A percentile compares a stretch with the other conserved stretches of the same genome.
These are phyloP conservation scores for Monopis laevigella DNA, from an alignment of 2,888 invertebrate genomes.

Conservation along the genomic window DNA sequence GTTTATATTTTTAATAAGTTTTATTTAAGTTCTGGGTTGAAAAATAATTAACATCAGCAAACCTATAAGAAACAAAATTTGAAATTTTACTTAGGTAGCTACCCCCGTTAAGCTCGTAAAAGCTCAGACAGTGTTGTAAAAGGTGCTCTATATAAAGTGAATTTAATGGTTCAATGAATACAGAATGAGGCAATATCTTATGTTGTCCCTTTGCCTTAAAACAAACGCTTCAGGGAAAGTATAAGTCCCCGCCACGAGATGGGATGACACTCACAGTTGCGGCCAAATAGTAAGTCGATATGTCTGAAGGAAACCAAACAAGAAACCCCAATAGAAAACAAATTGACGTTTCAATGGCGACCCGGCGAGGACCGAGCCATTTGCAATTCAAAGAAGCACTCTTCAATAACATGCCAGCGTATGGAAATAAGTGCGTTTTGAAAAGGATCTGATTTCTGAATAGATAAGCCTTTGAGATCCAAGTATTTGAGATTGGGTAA, in stretches of 20 bases:
- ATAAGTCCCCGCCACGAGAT: too few species aligned
- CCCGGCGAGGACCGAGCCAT: slow-evolving; percentile 45
- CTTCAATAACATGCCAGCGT: slow-evolving; percentile 54
- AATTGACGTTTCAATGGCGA: slow-evolving; percentile 62
- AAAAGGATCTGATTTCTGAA: slow-evolving; percentile 54
- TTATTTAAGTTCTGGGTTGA: too few species aligned
- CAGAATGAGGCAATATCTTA: slow-evolving; percentile 7
- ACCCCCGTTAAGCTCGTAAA: too few species aligned
- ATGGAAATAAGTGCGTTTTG: slow-evolving; percentile 55
- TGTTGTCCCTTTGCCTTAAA: background rate
- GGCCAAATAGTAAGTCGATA: slow-evolving; percentile 30
- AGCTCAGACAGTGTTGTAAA: too few species aligned
- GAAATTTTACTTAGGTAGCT: too few species aligned
- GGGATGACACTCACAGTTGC: background rate
- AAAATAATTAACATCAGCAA: too few species aligned
- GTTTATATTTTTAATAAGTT: too few species aligned
- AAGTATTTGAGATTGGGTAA: background rate
- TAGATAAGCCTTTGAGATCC: slow-evolving; percentile 23
- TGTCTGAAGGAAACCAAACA: slow-evolving; percentile 26
- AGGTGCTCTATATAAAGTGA: too few species aligned
- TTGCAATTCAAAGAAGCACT: slow-evolving; percentile 62
- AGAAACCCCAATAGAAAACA: slow-evolving; percentile 58
- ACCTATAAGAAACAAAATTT: too few species aligned
- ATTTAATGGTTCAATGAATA: slow-evolving; percentile 19
- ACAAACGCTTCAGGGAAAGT: slow-evolving; percentile 5